phyloP scores from a whole-genome alignment of 2,113 vertebrate species.

The Lipotes vexillifer region DNA sequence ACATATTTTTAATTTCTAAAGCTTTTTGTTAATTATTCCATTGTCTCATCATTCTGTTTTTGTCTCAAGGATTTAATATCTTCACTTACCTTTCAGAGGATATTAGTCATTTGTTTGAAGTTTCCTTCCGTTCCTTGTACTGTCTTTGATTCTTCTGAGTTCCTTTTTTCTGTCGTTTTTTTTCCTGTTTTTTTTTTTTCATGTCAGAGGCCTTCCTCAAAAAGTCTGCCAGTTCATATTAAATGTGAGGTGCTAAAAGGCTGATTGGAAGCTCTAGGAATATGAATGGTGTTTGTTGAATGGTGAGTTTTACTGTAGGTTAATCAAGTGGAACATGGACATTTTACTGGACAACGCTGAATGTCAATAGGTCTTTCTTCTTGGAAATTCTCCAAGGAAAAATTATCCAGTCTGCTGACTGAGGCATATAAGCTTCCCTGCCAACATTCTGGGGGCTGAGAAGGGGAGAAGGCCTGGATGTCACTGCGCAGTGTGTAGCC shows the following conservation, averaged over 20 bases:
- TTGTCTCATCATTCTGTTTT: neutral
- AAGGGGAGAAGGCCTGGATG: too few relatives aligned
- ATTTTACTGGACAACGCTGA: neutral
- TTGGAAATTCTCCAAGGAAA: neutral
- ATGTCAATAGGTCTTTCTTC: neutral
- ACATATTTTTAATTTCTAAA: slow-evolving; percentile 21
- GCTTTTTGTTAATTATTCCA: neutral
- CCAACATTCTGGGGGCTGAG: neutral
- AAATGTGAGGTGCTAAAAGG: neutral
- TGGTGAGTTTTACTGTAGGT: neutral
- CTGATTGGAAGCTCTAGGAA: neutral
- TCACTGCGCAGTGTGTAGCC: neutral
- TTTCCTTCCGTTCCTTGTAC: neutral
- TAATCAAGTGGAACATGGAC: neutral
- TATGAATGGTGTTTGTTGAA: neutral
- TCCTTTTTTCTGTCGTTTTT: neutral
- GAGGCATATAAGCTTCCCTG: neutral
- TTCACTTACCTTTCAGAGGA: neutral
- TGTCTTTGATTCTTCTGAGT: neutral
- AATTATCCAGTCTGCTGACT: neutral
- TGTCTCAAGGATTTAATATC: neutral
- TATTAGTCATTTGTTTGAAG: neutral
- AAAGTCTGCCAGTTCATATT: neutral
- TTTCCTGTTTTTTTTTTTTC: neutral
- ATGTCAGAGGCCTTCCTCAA: neutral